A percentile compares a stretch with the other conserved stretches of the same genome.
phyloP scores from a whole-genome alignment of 2,888 invertebrate genomes.

The Scaptomyza polygonia region DNA sequence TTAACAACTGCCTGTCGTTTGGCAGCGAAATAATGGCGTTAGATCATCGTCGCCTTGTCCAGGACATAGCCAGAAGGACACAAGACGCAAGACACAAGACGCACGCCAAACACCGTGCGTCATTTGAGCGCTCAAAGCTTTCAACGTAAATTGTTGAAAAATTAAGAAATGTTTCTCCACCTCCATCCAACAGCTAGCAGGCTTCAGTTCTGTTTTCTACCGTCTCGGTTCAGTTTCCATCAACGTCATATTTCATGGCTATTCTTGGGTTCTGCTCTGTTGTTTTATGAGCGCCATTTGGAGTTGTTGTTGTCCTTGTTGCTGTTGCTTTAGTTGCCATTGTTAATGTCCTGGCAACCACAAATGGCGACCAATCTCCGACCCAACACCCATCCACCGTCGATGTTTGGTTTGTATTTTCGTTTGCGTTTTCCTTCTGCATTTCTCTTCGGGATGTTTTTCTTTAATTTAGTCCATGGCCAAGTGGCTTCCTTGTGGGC shows the following conservation, averaged over 20 bases:
- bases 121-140: conserved; percentile 79
- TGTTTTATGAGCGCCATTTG: conserved; percentile 77
- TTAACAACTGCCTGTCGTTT: conserved; percentile 81
- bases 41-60: conserved; percentile 75
- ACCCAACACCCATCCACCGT: conserved; percentile 26
- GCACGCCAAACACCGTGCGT: conserved; percentile 50
- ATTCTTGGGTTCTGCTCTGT: conserved; percentile 62
- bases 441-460: conserved; percentile 56
- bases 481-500: conserved; percentile 70
- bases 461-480: conserved; percentile 74
- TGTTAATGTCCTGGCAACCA: conserved; percentile 80
- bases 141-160: conserved; percentile 79
- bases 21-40: conserved; percentile 76
- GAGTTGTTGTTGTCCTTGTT: conserved; percentile 38
- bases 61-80: conserved; percentile 1
- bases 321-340: conserved; percentile 57
- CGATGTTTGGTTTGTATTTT: conserved; percentile 47
- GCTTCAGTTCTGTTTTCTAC: conserved; percentile 28
- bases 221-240: conserved; percentile 47
- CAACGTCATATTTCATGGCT: conserved; percentile 73
- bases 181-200: conserved; percentile 23
- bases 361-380: conserved; percentile 73
- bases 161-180: conserved; percentile 77
- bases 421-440: conserved; percentile 51
- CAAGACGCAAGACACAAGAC: conserved; percentile 3